A percentile compares a stretch with the other conserved stretches of the same genome.
phyloP scores from a whole-genome alignment of 2,113 vertebrate species.

The Saimiri boliviensis region DNA sequence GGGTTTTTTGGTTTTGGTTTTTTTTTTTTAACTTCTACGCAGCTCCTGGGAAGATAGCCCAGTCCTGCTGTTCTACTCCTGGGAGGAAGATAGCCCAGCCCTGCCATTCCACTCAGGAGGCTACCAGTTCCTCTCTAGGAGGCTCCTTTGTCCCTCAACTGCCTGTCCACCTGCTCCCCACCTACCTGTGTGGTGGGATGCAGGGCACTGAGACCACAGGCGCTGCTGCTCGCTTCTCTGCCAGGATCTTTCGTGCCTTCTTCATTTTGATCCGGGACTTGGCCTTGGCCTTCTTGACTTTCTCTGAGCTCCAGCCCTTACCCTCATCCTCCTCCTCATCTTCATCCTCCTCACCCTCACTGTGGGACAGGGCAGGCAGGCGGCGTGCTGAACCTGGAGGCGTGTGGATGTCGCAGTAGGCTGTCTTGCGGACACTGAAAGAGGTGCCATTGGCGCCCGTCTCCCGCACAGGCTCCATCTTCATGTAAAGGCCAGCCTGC shows the following conservation, averaged over 20 bases:
- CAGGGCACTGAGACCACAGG: conserved; percentile 98
- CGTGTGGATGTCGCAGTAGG: conserved; percentile 99
- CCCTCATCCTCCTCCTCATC: conserved; percentile 96
- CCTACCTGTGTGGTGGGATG: conserved; percentile 96
- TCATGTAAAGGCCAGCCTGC: conserved; percentile 99
- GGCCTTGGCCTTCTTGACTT: conserved; percentile 97
- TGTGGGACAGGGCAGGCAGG: conserved; percentile 91
- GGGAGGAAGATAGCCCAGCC: neutral
- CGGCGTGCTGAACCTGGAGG: conserved; percentile 93
- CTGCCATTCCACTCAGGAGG: neutral
- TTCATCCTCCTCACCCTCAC: conserved; percentile 95
- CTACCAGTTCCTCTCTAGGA: neutral
- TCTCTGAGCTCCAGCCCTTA: conserved; percentile 97
- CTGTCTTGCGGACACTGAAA: conserved; percentile 97
- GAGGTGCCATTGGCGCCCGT: conserved; percentile 97
- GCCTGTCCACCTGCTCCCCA: neutral
- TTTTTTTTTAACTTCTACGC: neutral
- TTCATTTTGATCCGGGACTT: conserved; percentile 99
- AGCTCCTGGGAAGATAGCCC: neutral
- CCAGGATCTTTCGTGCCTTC: conserved; percentile 96
- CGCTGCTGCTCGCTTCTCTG: conserved; percentile 96
- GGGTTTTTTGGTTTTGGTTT: too few relatives aligned
- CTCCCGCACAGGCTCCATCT: conserved; percentile 98
- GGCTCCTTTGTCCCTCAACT: neutral
- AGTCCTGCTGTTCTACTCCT: neutral